Conservation (phyloP, 2,888 invertebrate species). For the Hyles lineata region DNA sequence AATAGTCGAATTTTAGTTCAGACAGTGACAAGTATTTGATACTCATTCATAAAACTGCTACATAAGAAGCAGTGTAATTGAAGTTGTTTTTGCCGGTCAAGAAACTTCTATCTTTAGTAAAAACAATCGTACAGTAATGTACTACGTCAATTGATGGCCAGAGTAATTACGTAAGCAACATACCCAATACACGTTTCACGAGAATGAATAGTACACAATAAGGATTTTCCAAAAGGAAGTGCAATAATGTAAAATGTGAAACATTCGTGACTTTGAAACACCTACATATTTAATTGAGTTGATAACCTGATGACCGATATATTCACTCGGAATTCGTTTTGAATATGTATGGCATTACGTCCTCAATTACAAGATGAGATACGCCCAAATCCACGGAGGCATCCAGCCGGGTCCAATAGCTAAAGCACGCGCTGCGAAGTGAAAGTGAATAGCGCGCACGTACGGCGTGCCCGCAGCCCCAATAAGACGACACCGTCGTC, state of each 20-base stretch:
- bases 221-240: constrained; percentile 15
- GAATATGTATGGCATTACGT: constrained; percentile 39
- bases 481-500: constrained; percentile 82
- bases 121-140: constrained; percentile 2
- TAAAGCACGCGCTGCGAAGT: constrained; percentile 75
- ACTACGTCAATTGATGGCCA: constrained; percentile 14
- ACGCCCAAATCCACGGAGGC: constrained; percentile 55
- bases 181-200: not conserved
- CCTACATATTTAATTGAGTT: not conserved
- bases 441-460: constrained; percentile 83
- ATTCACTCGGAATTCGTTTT: not conserved
- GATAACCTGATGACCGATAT: constrained; percentile 6
- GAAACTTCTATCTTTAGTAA: constrained; percentile 30
- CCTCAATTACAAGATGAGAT: constrained; percentile 56
- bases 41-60: not conserved
- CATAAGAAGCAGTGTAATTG: not conserved
- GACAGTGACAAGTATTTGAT: not conserved
- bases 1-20: not conserved
- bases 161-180: constrained; percentile 10
- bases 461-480: constrained; percentile 76
- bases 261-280: not conserved
- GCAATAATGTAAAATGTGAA: not conserved
- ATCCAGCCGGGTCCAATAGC: constrained; percentile 62
- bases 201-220: not conserved
- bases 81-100: constrained; percentile 15